Evolutionary conservation across 2,888 invertebrate genomes (phyloP).

Genomic region (Cephalotes varians): DNA sequence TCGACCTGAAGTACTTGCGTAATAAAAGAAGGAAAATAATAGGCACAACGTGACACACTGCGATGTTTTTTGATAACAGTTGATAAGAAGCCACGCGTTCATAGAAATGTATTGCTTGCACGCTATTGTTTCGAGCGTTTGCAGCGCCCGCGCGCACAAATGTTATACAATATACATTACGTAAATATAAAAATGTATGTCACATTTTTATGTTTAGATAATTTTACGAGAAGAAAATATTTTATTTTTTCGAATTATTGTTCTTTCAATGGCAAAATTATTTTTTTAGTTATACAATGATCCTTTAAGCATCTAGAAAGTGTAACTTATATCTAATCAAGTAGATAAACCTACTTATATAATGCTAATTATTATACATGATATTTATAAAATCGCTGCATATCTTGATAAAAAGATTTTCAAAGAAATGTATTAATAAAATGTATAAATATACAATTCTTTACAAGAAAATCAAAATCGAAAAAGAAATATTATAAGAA

Average conservation of each 20-base stretch:
- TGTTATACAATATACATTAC: background rate
- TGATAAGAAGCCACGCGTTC: conserved; percentile 51
- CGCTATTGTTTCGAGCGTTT: background rate
- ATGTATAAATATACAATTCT: background rate
- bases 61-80: conserved; percentile 15
- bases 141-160: background rate
- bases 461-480: background rate
- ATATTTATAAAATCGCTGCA: background rate
- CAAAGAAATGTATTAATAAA: background rate
- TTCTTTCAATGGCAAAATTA: background rate
- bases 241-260: background rate
- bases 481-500: background rate
- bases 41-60: conserved; percentile 35
- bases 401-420: background rate
- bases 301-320: background rate
- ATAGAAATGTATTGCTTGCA: background rate
- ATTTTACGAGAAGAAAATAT: background rate
- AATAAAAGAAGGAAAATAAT: background rate
- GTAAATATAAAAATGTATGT: background rate
- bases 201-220: background rate
- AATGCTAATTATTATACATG: background rate
- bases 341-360: background rate
- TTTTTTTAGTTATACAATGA: background rate
- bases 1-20: background rate
- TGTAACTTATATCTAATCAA: background rate